Conservation (phyloP, 1,140 invertebrate genomes). For the Paramacrobiotus metropolitanus region DNA sequence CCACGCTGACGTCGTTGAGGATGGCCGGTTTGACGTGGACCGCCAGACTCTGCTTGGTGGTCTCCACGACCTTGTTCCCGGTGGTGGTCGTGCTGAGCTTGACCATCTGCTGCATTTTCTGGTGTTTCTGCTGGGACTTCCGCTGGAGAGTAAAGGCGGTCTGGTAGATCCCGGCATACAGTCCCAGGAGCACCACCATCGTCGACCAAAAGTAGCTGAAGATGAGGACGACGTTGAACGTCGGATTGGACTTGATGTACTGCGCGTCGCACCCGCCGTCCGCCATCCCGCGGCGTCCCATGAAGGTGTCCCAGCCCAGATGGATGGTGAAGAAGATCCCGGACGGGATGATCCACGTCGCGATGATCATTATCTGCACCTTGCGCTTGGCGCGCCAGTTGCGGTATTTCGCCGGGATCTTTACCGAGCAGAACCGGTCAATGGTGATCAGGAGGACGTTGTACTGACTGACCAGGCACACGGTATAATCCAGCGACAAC, state of each 20-base stretch:
- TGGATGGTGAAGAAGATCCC: conserved; percentile 92
- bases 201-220: conserved; percentile 97
- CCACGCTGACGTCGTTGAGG: background rate
- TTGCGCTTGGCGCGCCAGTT: conserved; percentile 84
- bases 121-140: conserved; percentile 79
- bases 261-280: conserved; percentile 84
- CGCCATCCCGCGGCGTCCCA: conserved; percentile 60
- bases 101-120: conserved; percentile 80
- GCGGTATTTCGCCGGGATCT: conserved; percentile 88
- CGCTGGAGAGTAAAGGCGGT: conserved; percentile 94
- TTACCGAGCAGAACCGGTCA: conserved; percentile 94
- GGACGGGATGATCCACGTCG: conserved; percentile 88
- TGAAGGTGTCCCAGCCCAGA: conserved; percentile 95
- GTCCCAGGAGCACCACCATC: conserved; percentile 63
- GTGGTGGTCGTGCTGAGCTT: conserved; percentile 54
- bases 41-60: too few relatives aligned
- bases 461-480: conserved; percentile 94
- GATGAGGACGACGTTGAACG: conserved; percentile 91
- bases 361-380: conserved; percentile 59
- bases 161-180: conserved; percentile 93
- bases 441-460: conserved; percentile 95
- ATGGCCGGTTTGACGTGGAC: background rate
- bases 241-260: conserved; percentile 73
- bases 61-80: background rate
- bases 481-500: conserved; percentile 96